These are phyloP conservation scores for Punctoribates punctum DNA, from an alignment of 2,888 invertebrate genomes.

Conservation along the genomic window DNA sequence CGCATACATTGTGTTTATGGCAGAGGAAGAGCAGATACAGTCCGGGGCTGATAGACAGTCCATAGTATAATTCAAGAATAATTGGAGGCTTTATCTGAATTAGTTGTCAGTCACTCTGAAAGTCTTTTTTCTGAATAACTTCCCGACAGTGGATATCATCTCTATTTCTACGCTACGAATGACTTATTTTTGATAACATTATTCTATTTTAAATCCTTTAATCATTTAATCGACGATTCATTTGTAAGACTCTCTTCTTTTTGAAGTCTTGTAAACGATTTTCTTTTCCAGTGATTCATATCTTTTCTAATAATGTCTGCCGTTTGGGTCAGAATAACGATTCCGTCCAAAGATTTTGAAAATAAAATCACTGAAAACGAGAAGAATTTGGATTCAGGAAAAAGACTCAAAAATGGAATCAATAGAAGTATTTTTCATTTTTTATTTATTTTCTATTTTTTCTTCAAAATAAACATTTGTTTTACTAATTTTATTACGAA, in stretches of 20 bases:
- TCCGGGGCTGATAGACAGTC: too few relatives aligned
- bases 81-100: not conserved
- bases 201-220: not conserved
- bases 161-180: not conserved
- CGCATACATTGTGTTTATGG: too few relatives aligned
- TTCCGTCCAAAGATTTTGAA: conserved; percentile 38
- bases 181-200: not conserved
- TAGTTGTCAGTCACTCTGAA: not conserved
- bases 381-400: not conserved
- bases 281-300: not conserved
- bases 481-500: too few relatives aligned
- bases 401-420: not conserved
- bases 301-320: conserved; percentile 34
- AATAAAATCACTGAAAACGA: conserved; percentile 18
- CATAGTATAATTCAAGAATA: too few relatives aligned
- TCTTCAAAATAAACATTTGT: too few relatives aligned
- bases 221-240: not conserved
- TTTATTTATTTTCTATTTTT: too few relatives aligned
- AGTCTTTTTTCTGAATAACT: not conserved
- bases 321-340: conserved; percentile 41
- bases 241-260: not conserved
- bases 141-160: not conserved
- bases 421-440: conserved; percentile 9
- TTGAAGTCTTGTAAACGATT: not conserved
- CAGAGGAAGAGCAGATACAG: too few relatives aligned